Evolutionary conservation across 2,888 invertebrate genomes (phyloP).

Genomic region (Mermis nigrescens): DNA sequence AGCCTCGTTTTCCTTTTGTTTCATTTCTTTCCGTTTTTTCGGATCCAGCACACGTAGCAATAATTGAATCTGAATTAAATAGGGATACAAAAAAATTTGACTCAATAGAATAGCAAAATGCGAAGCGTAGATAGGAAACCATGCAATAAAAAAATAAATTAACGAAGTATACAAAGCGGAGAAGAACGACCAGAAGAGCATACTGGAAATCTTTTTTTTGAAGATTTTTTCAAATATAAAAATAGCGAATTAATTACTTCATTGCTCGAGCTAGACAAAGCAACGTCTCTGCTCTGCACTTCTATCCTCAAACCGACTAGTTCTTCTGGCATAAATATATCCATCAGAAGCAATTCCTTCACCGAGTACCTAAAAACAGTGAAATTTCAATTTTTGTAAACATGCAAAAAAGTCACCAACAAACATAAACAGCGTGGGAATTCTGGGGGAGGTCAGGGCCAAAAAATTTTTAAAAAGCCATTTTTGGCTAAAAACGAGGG

Average conservation of each 20-base stretch:
- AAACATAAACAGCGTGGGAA: too few species aligned
- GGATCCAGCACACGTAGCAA: conserved; percentile 81
- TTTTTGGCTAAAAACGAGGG: too few species aligned
- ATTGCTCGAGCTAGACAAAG: conserved; percentile 9
- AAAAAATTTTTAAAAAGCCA: too few species aligned
- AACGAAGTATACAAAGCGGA: not conserved
- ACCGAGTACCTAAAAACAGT: conserved; percentile 55
- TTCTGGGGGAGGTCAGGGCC: too few species aligned
- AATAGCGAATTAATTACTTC: not conserved
- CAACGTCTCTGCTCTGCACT: conserved; percentile 44
- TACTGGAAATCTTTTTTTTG: too few species aligned
- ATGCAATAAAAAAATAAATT: not conserved
- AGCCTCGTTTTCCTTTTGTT: conserved; percentile 95
- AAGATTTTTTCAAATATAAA: too few species aligned
- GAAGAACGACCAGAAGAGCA: too few species aligned
- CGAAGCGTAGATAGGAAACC: too few species aligned
- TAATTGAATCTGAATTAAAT: conserved; percentile 48
- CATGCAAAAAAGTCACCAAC: conserved; percentile 4
- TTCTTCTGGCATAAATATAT: conserved; percentile 69
- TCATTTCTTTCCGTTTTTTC: conserved; percentile 72
- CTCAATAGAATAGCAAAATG: too few species aligned
- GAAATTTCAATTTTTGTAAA: too few species aligned
- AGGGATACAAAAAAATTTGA: too few species aligned
- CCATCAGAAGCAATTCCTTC: conserved; percentile 75
- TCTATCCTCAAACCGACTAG: conserved; percentile 64